Conservation (phyloP, 2,113 vertebrate species). For the Holacanthus passer region DNA sequence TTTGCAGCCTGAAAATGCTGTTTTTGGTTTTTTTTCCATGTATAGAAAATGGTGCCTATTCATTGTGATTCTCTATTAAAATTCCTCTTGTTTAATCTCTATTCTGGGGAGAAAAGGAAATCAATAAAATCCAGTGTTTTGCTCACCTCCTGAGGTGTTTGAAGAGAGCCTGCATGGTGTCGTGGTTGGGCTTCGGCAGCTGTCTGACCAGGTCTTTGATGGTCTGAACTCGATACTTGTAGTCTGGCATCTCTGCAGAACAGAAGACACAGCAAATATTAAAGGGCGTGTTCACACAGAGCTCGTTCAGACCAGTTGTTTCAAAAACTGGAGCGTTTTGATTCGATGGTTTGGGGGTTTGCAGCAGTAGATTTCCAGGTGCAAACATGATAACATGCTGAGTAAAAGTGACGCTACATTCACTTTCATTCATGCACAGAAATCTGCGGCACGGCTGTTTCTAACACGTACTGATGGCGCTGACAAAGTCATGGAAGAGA, state of each 20-base stretch:
- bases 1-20: too few species aligned
- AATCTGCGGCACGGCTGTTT: not conserved
- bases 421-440: not conserved
- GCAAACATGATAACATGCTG: not conserved
- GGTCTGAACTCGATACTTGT: constrained; percentile 88
- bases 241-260: constrained; percentile 88
- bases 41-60: not conserved
- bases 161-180: constrained; percentile 97
- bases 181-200: constrained; percentile 94
- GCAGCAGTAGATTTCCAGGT: not conserved
- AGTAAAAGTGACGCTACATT: not conserved
- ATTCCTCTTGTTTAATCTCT: not conserved
- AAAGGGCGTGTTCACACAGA: too few species aligned
- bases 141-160: constrained; percentile 94
- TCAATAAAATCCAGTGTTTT: not conserved
- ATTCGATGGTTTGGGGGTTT: not conserved
- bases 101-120: not conserved
- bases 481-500: constrained; percentile 94
- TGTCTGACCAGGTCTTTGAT: constrained; percentile 93
- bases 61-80: too few species aligned
- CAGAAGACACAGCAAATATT: not conserved
- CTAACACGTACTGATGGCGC: constrained; percentile 92
- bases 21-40: too few species aligned
- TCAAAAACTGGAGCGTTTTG: too few species aligned
- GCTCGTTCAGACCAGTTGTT: too few species aligned